phyloP scores from a whole-genome alignment of 2,797 vertebrate genomes.

The Anabacerthia variegaticeps region DNA sequence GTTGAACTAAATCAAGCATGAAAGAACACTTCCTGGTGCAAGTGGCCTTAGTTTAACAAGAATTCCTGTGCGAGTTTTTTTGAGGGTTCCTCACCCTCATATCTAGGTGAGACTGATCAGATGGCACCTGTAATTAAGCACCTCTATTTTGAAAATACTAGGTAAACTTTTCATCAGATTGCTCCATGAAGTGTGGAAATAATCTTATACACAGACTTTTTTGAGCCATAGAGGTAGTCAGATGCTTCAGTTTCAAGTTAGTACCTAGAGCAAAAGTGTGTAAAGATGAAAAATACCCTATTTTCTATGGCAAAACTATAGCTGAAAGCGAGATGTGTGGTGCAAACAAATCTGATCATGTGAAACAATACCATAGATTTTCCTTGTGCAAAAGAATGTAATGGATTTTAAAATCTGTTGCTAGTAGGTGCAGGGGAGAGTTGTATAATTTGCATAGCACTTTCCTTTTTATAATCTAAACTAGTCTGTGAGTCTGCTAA shows the following conservation, averaged over 20 bases:
- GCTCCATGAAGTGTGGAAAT: background rate
- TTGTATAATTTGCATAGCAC: background rate
- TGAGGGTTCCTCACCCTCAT: background rate
- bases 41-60: background rate
- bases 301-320: background rate
- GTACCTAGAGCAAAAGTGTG: background rate
- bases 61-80: background rate
- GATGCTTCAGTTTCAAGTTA: background rate
- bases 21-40: background rate
- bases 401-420: background rate
- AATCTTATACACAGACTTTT: background rate
- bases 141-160: background rate
- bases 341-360: background rate
- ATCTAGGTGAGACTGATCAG: background rate
- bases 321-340: background rate
- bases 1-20: background rate
- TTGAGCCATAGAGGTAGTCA: background rate
- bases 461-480: constrained; percentile 25
- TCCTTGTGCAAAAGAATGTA: background rate
- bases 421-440: background rate
- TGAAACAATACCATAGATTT: background rate
- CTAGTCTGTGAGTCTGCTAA: background rate
- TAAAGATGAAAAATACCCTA: background rate
- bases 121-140: background rate
- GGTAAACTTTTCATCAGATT: background rate